These are phyloP conservation scores for Sapayoa aenigma DNA, from an alignment of 2,113 vertebrate species.

Conservation along the genomic window DNA sequence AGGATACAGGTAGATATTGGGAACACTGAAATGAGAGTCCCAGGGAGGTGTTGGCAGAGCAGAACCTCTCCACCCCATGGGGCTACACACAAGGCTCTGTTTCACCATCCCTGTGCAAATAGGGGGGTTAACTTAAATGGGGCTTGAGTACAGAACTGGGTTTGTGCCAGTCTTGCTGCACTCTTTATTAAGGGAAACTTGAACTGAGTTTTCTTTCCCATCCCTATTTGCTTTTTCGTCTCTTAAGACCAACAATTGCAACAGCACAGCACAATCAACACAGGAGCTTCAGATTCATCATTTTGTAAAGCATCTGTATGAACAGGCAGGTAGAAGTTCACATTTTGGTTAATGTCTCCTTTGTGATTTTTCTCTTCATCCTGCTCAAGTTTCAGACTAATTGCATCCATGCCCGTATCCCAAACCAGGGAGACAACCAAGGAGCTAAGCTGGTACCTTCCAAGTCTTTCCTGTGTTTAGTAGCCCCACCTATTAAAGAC, in stretches of 20 bases:
- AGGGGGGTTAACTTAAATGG: fast-evolving
- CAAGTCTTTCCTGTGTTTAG: background rate
- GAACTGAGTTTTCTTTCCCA: background rate
- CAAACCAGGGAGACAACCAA: background rate
- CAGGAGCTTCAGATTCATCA: fast-evolving
- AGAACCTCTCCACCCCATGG: fast-evolving
- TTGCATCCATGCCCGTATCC: background rate
- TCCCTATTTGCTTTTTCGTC: background rate
- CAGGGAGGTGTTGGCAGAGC: background rate
- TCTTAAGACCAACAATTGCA: background rate
- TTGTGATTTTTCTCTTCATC: background rate
- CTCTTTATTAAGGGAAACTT: background rate
- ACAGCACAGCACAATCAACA: background rate
- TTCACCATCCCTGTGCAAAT: background rate
- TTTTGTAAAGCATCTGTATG: background rate
- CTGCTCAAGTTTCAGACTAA: background rate
- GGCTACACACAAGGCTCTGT: background rate
- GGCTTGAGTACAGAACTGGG: background rate
- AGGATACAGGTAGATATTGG: no score
- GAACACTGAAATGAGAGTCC: background rate
- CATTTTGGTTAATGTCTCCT: background rate
- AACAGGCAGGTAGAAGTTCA: background rate
- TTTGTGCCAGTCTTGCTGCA: background rate
- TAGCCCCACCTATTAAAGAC: background rate
- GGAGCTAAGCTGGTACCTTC: background rate